phyloP scores from a whole-genome alignment of 2,113 vertebrate species.

The Tympanuchus pallidicinctus region DNA sequence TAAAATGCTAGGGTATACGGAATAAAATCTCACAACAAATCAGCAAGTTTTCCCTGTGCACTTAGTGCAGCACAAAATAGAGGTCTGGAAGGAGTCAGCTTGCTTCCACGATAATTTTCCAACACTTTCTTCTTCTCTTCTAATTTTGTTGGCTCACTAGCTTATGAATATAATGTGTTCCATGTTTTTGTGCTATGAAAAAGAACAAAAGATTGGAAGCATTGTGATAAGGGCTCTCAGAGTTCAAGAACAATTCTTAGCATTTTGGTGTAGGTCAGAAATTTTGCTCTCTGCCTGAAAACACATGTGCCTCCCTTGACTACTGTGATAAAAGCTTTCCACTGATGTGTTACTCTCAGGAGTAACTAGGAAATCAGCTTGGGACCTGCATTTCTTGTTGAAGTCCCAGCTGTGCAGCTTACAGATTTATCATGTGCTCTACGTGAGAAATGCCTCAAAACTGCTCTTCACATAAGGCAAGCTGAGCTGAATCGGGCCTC shows the following conservation, averaged over 20 bases:
- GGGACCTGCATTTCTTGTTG: background rate
- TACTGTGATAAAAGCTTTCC: background rate
- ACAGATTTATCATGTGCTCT: background rate
- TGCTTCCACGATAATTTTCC: slow-evolving; percentile 18
- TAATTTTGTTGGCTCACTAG: background rate
- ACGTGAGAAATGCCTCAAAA: background rate
- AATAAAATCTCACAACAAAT: background rate
- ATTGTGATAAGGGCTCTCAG: background rate
- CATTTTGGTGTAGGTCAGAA: background rate
- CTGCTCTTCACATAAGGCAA: background rate
- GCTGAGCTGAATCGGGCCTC: background rate
- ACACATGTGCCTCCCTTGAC: background rate
- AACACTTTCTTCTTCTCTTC: background rate
- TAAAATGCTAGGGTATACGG: background rate
- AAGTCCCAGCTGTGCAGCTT: background rate
- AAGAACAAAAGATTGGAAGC: background rate
- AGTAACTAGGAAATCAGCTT: background rate
- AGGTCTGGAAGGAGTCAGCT: background rate
- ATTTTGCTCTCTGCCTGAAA: background rate
- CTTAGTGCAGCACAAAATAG: background rate
- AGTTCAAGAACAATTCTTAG: background rate
- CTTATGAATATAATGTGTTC: background rate
- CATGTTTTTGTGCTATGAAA: background rate
- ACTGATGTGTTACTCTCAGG: fast-evolving
- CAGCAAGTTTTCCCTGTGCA: background rate